Percentiles rank a stretch among this genome's conserved stretches.
phyloP scores from a whole-genome alignment of 1,140 invertebrate species.

The Caenorhabditis remanei region DNA sequence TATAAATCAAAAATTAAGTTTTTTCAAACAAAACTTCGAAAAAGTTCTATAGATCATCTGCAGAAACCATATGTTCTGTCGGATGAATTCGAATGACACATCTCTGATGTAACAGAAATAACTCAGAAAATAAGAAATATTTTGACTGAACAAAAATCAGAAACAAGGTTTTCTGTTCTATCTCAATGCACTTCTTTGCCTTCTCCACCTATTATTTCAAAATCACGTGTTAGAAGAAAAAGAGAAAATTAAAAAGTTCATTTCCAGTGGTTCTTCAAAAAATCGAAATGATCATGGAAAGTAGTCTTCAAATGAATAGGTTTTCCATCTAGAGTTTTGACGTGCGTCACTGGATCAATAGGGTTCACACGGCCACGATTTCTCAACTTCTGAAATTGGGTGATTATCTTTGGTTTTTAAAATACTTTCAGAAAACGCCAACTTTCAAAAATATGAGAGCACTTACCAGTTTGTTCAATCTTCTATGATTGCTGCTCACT shows the following conservation, averaged over 20 bases:
- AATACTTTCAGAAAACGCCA: constrained; percentile 70
- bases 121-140: not conserved
- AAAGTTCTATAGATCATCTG: no score
- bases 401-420: not conserved
- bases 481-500: not conserved
- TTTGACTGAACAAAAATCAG: not conserved
- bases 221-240: not conserved
- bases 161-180: no score
- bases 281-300: constrained; percentile 6
- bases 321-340: constrained; percentile 29
- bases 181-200: not conserved
- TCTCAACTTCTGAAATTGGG: not conserved
- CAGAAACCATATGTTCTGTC: no score
- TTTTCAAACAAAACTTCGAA: no score
- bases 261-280: constrained; percentile 24
- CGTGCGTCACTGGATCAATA: not conserved
- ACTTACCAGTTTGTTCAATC: not conserved
- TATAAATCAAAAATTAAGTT: no score
- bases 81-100: no score
- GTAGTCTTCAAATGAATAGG: not conserved
- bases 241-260: not conserved
- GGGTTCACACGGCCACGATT: not conserved
- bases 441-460: constrained; percentile 8
- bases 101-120: not conserved
- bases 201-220: not conserved